phyloP scores from a whole-genome alignment of 2,888 invertebrate species.

The Pyrochroa serraticornis region DNA sequence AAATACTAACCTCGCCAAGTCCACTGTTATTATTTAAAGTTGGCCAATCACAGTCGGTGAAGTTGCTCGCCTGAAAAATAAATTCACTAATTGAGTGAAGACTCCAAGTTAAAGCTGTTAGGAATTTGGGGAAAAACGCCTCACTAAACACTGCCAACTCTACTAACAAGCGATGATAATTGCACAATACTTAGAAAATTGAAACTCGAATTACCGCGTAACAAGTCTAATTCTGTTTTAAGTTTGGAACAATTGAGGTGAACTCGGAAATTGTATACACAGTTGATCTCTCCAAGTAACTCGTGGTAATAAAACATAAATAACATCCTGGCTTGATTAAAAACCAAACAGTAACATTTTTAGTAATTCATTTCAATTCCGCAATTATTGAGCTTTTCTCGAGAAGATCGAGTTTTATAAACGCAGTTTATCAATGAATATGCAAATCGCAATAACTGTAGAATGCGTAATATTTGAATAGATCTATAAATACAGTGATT shows the following conservation, averaged over 20 bases:
- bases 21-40: constrained; percentile 72
- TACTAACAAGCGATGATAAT: constrained; percentile 3
- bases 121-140: neutral
- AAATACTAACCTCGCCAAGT: constrained; percentile 57
- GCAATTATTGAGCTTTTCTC: constrained; percentile 5
- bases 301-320: no score
- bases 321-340: no score
- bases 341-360: no score
- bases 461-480: constrained; percentile 11
- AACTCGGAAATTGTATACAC: no score
- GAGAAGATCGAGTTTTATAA: constrained; percentile 17
- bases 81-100: constrained; percentile 13
- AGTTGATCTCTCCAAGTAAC: no score
- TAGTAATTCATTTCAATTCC: neutral
- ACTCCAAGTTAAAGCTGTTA: neutral
- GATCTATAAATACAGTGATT: constrained; percentile 6
- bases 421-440: constrained; percentile 7
- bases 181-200: constrained; percentile 13
- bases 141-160: constrained; percentile 4
- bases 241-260: no score
- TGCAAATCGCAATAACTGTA: constrained; percentile 18
- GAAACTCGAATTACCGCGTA: neutral
- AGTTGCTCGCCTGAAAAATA: constrained; percentile 78
- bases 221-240: no score
- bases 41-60: constrained; percentile 91